Evolutionary conservation across 2,888 invertebrate genomes (phyloP), one percentile per base, ranked within the genome.

Genomic region (Zele albiditarsus): DNA sequence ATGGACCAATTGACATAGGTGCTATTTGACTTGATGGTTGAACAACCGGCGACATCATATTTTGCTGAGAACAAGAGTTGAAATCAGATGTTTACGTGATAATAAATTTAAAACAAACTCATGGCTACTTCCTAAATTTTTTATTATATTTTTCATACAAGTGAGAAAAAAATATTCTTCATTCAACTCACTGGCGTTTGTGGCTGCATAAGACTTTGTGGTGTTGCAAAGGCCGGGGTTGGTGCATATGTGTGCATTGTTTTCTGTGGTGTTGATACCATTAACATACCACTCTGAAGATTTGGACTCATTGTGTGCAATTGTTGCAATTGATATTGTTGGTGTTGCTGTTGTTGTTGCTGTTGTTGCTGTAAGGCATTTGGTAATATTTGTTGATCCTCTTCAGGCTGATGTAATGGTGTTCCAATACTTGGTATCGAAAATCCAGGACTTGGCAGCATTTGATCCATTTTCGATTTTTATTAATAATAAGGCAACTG

Each of bases 371-470:
- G 94, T 82, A 96, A 91, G 0, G 96, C 95, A 91, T 95, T 95
- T 67, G 96, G 95, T 68, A 96, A 91, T 83, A 97, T 97, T 88
- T 95, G 94, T 88, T 97, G 96, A 89, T 97, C 97, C 86, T 97
- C 96, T 87, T 97, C 96, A 25, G 96, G 95, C 84, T 96, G 96
- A 91, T 97, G 96, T 20, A 96, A 89, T 2, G 97, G 97, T 6
- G 97, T 97, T 73, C 95, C 96, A 88, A 97, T 96, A 84, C 96
- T 96, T 79, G 96, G 96, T 89, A 97, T 96, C 83, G 95, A 95
- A 85, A 94, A 95, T 79, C 95, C 96, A 25, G 97, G 97, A 90
- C 96, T 97, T 33, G 95, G 95, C 78, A 97, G 91, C 96, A 97
- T 96, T 90, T 96, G 95, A 93, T 97, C 96, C 96, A 96, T 96